phyloP scores from a whole-genome alignment of 2,113 vertebrate genomes.

The Triplophysa rosa region DNA sequence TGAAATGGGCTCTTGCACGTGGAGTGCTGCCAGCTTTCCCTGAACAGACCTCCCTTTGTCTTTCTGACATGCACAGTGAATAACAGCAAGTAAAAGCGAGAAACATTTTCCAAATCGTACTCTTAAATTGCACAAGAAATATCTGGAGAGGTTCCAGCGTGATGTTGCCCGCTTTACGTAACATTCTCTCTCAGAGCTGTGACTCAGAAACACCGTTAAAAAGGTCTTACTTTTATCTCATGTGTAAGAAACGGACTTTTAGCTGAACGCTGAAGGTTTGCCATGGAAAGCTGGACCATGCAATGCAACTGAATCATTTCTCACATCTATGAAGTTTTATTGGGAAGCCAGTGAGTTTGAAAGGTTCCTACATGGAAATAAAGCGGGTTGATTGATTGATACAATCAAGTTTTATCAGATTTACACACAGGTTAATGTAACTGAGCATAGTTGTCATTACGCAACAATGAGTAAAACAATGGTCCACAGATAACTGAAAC shows the following conservation, averaged over 20 bases:
- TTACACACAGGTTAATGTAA: background rate
- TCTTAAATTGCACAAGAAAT: slow-evolving; percentile 27
- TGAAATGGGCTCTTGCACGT: slow-evolving; percentile 34
- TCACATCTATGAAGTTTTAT: background rate
- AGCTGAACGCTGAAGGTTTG: background rate
- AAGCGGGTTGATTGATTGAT: background rate
- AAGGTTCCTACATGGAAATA: background rate
- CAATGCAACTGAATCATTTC: background rate
- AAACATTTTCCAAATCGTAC: slow-evolving; percentile 34
- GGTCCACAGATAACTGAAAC: background rate
- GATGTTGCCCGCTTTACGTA: background rate
- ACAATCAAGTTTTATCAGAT: background rate
- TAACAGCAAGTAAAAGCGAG: background rate
- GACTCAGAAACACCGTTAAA: background rate
- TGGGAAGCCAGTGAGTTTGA: background rate
- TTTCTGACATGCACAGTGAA: slow-evolving; percentile 21
- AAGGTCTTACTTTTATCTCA: background rate
- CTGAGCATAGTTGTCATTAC: background rate
- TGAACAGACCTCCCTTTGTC: slow-evolving; percentile 55
- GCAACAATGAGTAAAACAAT: background rate
- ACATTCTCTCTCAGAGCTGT: background rate
- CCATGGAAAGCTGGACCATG: background rate
- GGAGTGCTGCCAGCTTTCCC: slow-evolving; percentile 39
- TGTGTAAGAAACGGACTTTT: background rate
- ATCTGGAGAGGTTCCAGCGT: slow-evolving; percentile 10